phyloP scores from a whole-genome alignment of 2,113 vertebrate genomes.

The Periophthalmodon schlosseri region DNA sequence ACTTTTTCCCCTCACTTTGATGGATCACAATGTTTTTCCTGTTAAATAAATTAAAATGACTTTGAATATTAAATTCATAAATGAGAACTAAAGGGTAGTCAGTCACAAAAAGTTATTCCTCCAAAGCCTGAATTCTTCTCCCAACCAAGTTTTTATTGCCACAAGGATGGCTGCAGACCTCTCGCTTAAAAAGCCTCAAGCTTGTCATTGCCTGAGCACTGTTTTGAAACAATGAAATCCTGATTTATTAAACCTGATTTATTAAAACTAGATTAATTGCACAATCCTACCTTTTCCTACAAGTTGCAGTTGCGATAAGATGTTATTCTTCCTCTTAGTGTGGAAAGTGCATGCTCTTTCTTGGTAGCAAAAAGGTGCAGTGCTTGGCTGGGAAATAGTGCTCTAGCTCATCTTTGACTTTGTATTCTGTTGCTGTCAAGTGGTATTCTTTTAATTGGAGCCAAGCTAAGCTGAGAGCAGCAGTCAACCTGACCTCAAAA shows the following conservation, averaged over 20 bases:
- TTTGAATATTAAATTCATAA: too few relatives aligned
- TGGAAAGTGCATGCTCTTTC: constrained; percentile 34
- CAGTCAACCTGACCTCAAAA: constrained; percentile 46
- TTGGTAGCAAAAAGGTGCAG: constrained; percentile 32
- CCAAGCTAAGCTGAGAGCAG: constrained; percentile 44
- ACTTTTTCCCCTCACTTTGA: too few relatives aligned
- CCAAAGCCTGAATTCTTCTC: too few relatives aligned
- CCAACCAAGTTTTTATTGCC: too few relatives aligned
- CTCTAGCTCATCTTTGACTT: constrained; percentile 39
- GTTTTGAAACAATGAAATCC: background rate
- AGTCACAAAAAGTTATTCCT: background rate
- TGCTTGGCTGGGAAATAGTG: constrained; percentile 10
- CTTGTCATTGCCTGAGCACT: too few relatives aligned
- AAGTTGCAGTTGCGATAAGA: background rate
- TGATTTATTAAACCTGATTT: background rate
- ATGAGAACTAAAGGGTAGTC: background rate
- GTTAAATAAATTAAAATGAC: too few relatives aligned
- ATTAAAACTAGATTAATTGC: too few relatives aligned
- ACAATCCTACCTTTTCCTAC: background rate
- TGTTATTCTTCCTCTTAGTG: background rate
- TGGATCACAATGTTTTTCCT: too few relatives aligned
- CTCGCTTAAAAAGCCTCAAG: too few relatives aligned
- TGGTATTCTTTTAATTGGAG: constrained; percentile 61
- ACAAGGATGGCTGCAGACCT: too few relatives aligned
- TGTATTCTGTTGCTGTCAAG: constrained; percentile 55